Percentiles rank a stretch among this genome's conserved stretches.
Conservation (phyloP, 2,797 vertebrate genomes). For the Lithobates sylvaticus region DNA sequence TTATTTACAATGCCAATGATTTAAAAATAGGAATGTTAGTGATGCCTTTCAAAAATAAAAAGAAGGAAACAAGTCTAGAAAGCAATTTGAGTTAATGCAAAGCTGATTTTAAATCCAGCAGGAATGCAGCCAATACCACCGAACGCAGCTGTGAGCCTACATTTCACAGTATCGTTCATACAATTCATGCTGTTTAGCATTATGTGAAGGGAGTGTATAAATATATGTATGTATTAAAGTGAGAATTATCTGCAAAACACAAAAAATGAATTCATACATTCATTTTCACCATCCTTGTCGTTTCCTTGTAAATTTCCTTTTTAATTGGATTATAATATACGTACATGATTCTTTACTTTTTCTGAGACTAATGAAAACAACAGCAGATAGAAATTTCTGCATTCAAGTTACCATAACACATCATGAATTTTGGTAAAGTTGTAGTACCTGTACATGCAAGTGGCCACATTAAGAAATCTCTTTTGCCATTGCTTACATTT, state of each 20-base stretch:
- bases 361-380: too few relatives aligned
- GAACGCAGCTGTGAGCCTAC: slow-evolving; percentile 51
- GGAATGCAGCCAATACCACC: slow-evolving; percentile 54
- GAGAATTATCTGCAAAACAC: slow-evolving; percentile 27
- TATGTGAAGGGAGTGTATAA: slow-evolving; percentile 41
- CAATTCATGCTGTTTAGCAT: slow-evolving; percentile 49
- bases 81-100: slow-evolving; percentile 61
- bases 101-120: slow-evolving; percentile 57
- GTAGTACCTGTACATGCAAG: too few relatives aligned
- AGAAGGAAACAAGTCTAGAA: slow-evolving; percentile 57
- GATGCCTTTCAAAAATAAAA: slow-evolving; percentile 51
- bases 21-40: slow-evolving; percentile 53
- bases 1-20: slow-evolving; percentile 42
- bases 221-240: slow-evolving; percentile 39
- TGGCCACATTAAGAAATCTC: too few relatives aligned
- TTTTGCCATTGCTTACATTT: too few relatives aligned
- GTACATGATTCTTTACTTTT: too few relatives aligned
- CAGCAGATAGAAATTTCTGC: too few relatives aligned
- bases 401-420: too few relatives aligned
- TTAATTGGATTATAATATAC: neutral
- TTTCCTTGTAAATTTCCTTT: neutral
- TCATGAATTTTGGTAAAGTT: too few relatives aligned
- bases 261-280: slow-evolving; percentile 13
- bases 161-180: slow-evolving; percentile 49
- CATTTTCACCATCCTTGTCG: neutral